phyloP scores from a whole-genome alignment of 2,797 vertebrate species.

The Ctenopoma kingsleyae region DNA sequence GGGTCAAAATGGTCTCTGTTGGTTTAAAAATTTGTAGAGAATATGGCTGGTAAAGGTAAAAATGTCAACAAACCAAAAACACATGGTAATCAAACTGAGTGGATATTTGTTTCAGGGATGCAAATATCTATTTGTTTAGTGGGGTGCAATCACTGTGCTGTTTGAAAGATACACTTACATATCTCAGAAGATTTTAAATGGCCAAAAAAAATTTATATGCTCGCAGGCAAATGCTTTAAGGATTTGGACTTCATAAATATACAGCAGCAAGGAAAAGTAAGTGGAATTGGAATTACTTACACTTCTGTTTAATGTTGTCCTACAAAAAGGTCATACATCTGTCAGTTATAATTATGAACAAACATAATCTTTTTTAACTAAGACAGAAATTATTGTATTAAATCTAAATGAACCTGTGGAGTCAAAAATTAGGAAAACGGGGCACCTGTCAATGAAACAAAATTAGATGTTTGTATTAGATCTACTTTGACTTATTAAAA shows the following conservation, averaged over 20 bases:
- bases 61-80: conserved; percentile 34
- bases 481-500: background rate
- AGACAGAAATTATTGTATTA: background rate
- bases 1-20: conserved; percentile 77
- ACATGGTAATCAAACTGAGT: conserved; percentile 21
- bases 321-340: background rate
- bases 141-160: conserved; percentile 6
- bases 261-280: background rate
- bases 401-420: background rate
- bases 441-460: too few species aligned
- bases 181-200: conserved; percentile 34
- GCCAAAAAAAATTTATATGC: conserved; percentile 11
- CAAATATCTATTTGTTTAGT: conserved; percentile 18
- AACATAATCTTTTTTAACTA: background rate
- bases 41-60: conserved; percentile 38
- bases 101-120: conserved; percentile 24
- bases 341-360: background rate
- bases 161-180: conserved; percentile 28
- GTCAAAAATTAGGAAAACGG: background rate
- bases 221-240: background rate
- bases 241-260: conserved; percentile 22
- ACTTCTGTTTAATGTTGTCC: too few species aligned
- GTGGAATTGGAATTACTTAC: background rate
- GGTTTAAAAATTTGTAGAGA: conserved; percentile 53
- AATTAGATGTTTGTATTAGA: background rate